Evolutionary conservation across 2,113 vertebrate species (phyloP).

Genomic region (Merops nubicus): DNA sequence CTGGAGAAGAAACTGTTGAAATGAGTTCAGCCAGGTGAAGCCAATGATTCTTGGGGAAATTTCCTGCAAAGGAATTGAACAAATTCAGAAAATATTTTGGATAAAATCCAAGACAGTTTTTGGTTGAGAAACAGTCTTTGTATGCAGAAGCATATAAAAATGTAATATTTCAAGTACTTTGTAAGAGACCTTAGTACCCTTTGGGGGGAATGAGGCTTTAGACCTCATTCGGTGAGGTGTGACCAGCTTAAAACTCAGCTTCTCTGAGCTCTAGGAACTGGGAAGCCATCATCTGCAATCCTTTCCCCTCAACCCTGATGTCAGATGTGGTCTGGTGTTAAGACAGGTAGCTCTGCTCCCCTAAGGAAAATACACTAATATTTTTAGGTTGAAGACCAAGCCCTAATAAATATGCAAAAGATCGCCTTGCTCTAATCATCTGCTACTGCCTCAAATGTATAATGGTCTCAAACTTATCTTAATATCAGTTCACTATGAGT

Average conservation of each 20-base stretch:
- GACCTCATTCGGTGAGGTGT: no score
- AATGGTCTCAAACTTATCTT: no score
- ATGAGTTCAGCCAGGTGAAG: neutral
- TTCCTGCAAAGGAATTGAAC: neutral
- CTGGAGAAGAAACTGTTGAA: neutral
- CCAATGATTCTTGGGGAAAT: neutral
- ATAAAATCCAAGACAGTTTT: neutral
- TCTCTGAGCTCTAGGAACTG: neutral
- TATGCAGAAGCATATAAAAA: neutral
- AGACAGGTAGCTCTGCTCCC: neutral
- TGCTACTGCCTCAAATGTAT: no score
- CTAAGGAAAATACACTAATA: neutral
- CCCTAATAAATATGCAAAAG: no score
- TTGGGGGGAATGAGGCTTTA: neutral
- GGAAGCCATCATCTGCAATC: neutral
- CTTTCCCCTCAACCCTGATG: accelerated
- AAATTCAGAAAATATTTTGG: neutral
- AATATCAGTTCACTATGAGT: no score
- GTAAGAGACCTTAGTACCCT: neutral
- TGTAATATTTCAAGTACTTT: neutral
- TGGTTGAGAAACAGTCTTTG: neutral
- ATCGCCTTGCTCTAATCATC: no score
- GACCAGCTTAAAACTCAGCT: neutral
- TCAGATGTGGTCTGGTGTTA: neutral
- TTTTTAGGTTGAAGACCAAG: no score